Evolutionary conservation across 2,113 vertebrate genomes (phyloP), one percentile per base, ranked within the genome.

Genomic region (Cyanocitta stelleri): DNA sequence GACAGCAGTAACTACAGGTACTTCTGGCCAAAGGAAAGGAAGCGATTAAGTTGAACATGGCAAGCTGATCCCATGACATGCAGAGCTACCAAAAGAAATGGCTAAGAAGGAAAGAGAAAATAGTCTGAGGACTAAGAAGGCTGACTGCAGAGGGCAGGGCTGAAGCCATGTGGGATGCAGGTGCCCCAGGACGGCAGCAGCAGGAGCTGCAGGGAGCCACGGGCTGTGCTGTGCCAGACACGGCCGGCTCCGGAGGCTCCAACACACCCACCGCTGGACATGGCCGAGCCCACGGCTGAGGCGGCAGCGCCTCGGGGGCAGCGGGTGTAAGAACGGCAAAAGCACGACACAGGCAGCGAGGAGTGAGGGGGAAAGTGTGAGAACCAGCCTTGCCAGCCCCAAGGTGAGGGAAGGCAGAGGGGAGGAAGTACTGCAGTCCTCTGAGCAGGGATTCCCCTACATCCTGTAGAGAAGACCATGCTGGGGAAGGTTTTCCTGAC

Each of bases 161-260:
- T 33, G 73, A 43, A 49, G 22, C 16, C 11, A 32, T 12, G 3
- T 2, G 0, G 16, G 43, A 24, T 29, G 54, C 44, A 3, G 19
- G 29, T 26, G 24, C 10, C 44, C 30, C 2, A 39, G 39, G 62
- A 32, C 1, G 9, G 32, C 35, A 7, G 48, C 1, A 10, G 32
- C 64, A 74, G 22, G 21, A 35, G n/a, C 59, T 19, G 21, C 39
- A 32, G 32, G 48, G 51, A 14, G 64, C 32, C 43, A 13, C 0
- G 30, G 49, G 48, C 48, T 44, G 54, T 35, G 37, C 27, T 1
- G 0, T 1, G 13, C 17, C 0, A 0, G 20, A 17, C 58, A 41
- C 29, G 6, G 56, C 6, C 3, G 2, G 37, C 18, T 55, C 55
- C 17, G 3, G 55, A 7, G 1, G 73, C 13, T 54, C 48, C 48